Percentiles rank a stretch among this genome's conserved stretches.
Evolutionary conservation across 2,797 vertebrate genomes (phyloP).

Genomic region (Pseudochromis fuscus): DNA sequence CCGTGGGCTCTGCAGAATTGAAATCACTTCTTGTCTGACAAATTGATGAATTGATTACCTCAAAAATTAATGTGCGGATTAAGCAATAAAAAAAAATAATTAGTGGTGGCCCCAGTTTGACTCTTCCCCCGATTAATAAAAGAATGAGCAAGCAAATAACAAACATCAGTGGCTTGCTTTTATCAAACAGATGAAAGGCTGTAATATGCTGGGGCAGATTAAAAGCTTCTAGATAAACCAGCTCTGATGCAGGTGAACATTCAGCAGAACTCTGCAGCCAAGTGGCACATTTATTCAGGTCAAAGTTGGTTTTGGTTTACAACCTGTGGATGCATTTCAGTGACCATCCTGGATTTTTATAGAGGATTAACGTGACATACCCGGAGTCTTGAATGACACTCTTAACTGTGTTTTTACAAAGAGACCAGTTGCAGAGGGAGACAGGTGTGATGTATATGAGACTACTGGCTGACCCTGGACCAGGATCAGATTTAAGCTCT

Average conservation of each 20-base stretch:
- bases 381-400: neutral
- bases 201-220: slow-evolving; percentile 12
- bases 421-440: slow-evolving; percentile 22
- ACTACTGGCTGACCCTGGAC: slow-evolving; percentile 14
- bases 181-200: slow-evolving; percentile 4
- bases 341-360: slow-evolving; percentile 24
- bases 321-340: slow-evolving; percentile 21
- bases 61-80: neutral
- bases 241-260: slow-evolving; percentile 11
- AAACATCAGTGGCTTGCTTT: neutral
- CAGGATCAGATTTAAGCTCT: slow-evolving; percentile 30
- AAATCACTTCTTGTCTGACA: neutral
- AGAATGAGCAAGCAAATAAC: slow-evolving; percentile 1
- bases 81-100: neutral
- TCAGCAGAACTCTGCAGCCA: slow-evolving; percentile 6
- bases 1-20: neutral
- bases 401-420: slow-evolving; percentile 25
- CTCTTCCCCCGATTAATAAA: neutral
- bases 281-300: slow-evolving; percentile 38
- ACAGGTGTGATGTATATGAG: slow-evolving; percentile 49
- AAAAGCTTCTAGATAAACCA: slow-evolving; percentile 1
- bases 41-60: neutral
- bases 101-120: neutral
- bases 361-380: neutral
- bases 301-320: slow-evolving; percentile 20